Evolutionary conservation across 2,888 invertebrate species (phyloP).

Genomic region (Neoascia interrupta): DNA sequence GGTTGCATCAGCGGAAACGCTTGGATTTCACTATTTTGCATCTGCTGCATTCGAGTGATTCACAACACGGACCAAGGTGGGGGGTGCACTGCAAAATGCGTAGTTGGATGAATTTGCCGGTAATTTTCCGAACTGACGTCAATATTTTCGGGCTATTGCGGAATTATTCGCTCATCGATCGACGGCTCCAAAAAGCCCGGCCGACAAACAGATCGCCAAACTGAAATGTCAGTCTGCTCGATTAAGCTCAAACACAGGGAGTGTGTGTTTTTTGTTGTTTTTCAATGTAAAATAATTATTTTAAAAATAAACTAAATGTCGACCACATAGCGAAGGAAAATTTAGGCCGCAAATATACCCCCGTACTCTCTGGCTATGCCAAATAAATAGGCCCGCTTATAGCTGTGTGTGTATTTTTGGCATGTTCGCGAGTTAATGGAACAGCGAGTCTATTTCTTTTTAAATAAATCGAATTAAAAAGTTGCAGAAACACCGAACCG

Average conservation of each 20-base stretch:
- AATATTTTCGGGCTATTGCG: constrained; percentile 47
- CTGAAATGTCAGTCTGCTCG: constrained; percentile 58
- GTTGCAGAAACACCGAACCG: constrained; percentile 1
- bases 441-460: constrained; percentile 23
- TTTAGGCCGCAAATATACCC: constrained; percentile 59
- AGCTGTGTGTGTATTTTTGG: constrained; percentile 39
- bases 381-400: constrained; percentile 28
- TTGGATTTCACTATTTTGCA: constrained; percentile 15
- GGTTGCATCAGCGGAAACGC: constrained; percentile 44
- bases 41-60: constrained; percentile 14
- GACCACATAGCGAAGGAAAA: constrained; percentile 57
- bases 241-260: too few species aligned
- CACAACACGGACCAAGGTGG: background rate
- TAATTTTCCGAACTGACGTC: constrained; percentile 67
- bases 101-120: constrained; percentile 36
- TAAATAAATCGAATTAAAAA: constrained; percentile 28
- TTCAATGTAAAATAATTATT: constrained; percentile 65
- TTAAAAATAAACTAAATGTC: constrained; percentile 69
- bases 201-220: constrained; percentile 13
- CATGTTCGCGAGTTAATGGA: constrained; percentile 54
- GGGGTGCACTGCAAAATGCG: constrained; percentile 9
- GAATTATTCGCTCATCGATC: constrained; percentile 6
- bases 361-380: constrained; percentile 23
- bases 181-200: background rate
- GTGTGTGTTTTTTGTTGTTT: constrained; percentile 40